These are phyloP conservation scores for Pemphigus obesinymphae DNA, from an alignment of 1,140 invertebrate species.

Conservation along the genomic window DNA sequence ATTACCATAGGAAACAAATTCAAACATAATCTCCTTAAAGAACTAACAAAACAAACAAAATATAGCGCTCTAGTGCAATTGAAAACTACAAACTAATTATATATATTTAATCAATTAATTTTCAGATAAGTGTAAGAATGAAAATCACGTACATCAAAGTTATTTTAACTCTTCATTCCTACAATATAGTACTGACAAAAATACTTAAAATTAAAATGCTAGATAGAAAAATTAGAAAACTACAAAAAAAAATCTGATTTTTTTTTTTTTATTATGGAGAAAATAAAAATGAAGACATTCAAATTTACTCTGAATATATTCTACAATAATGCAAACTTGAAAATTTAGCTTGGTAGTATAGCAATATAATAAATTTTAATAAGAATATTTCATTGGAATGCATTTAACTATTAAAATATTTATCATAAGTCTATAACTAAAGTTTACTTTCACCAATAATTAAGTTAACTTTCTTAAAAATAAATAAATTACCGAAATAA, in stretches of 20 bases:
- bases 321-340: not conserved
- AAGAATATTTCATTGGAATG: not conserved
- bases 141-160: conserved; percentile 15
- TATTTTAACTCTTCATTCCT: conserved; percentile 5
- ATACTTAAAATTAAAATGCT: not conserved
- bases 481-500: too few relatives aligned
- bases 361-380: not conserved
- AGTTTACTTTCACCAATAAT: too few relatives aligned
- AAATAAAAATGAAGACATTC: not conserved
- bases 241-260: not conserved
- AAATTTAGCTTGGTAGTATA: not conserved
- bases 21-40: conserved; percentile 26
- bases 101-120: conserved; percentile 39
- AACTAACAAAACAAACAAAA: conserved; percentile 41
- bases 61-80: conserved; percentile 42
- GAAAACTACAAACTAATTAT: conserved; percentile 42
- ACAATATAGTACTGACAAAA: not conserved
- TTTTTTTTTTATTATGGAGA: too few relatives aligned
- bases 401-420: too few relatives aligned
- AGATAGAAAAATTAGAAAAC: not conserved
- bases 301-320: not conserved
- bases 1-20: conserved; percentile 30
- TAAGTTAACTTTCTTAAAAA: too few relatives aligned
- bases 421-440: too few relatives aligned
- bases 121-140: conserved; percentile 37